Base-by-base conservation (phyloP, 1,140 invertebrate genomes). In the Araneus ventricosus region DNA sequence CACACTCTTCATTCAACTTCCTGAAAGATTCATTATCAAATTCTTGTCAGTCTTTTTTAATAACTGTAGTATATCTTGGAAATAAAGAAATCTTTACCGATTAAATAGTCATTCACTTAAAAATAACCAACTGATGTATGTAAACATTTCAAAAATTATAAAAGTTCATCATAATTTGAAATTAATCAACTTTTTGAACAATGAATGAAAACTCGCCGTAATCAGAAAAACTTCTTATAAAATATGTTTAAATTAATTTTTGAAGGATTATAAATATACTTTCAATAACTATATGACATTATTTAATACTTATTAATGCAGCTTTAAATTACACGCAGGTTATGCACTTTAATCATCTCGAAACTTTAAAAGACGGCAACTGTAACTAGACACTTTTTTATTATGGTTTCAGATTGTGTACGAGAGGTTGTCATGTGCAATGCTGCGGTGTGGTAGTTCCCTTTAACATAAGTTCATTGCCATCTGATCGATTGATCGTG, bases 401-500 rank as follows among this genome's bases (percentile, higher is more conserved):
- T 82, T 82, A 45, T 82, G 80, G 80, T 82, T 82, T 82, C 80
- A n/a, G 39, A 82, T 45, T 82, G 80, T 82, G 80, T 82, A 45
- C 80, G 39, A 41, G 41, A 82, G 80, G 41, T 82, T 82, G 80
- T 82, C 39, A 82, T 82, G 39, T 52, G 67, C 67, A 6, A 17
- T 70, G 70, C 70, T 75, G 4, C 20, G 30, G 70, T 63, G 59
- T n/a, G 22, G 59, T 63, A n/a, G 59, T 34, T 79, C 70, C 27
- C 27, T 30, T 24, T 27, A 79, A 14, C 27, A 3, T 82, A 82
- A 82, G 80, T 82, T 82, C 80, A 82, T 82, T 82, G 80, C 80
- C 80, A 82, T 45, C 80, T 82, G 80, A 82, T 82, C 80, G 80
- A 82, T 82, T 82, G 80, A 82, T 30, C n/a, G 37, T 37, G 70